Base-by-base conservation (phyloP, 2,888 invertebrate genomes). In the Eilema griseolum region DNA sequence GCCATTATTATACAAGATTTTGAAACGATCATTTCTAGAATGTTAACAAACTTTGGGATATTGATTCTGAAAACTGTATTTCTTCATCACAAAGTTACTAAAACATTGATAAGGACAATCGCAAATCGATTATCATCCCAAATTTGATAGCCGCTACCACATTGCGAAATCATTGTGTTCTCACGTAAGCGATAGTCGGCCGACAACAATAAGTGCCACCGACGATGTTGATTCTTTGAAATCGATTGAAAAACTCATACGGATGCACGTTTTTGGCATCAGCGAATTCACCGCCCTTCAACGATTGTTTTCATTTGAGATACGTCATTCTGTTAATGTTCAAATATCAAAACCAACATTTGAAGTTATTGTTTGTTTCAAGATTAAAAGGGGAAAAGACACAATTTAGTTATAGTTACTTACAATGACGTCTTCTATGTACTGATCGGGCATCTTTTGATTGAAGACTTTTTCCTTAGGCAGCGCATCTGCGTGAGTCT, bases 241-340 rank as follows among this genome's bases (percentile, higher is more conserved):
- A 89, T 90, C 90, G 93, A 93, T 94, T 93, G 90, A 93, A 93
- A 94, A 94, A 93, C 92, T 87, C 87, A 89, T 92, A 91, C 93
- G 93, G 93, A 93, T 94, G 95, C 95, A 95, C 95, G 95, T 94
- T 93, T 93, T 92, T 90, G 92, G 89, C 90, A 91, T 94, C 95
- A 95, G 95, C 95, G 89, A 90, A 93, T 91, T 92, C 87, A 85
- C 89, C 89, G 91, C 91, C 89, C 87, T 88, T 88, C 88, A 87
- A 86, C 91, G 87, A 90, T 90, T 89, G 88, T 89, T 88, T 88
- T 89, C 86, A 76, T 85, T 87, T 85, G 83, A 84, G 86, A 83
- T 86, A 86, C 84, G 80, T 80, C 84, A 83, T 86, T 86, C 84
- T 83, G 80, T 73, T 79, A 79, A 78, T 78, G 76, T 80, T 73